These are phyloP conservation scores for Apodemus sylvaticus DNA, from an alignment of 2,113 vertebrate genomes.

Conservation along the genomic window DNA sequence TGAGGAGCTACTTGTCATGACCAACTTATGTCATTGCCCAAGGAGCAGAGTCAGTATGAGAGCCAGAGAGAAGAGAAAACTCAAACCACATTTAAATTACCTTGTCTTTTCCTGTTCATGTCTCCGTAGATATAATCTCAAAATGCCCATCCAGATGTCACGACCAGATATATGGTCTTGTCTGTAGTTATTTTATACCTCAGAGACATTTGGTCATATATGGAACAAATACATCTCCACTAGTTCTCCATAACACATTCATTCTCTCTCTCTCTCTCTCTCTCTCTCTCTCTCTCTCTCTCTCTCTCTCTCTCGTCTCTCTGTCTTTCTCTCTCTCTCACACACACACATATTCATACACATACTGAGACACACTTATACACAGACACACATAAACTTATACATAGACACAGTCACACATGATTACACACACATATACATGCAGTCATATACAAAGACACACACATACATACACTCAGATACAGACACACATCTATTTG, in stretches of 20 bases:
- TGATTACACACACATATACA: too few species aligned
- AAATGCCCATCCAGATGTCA: neutral
- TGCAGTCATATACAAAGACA: too few species aligned
- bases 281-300: too few species aligned
- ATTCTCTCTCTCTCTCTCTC: neutral
- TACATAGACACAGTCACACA: too few species aligned
- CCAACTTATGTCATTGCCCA: neutral
- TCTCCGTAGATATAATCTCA: neutral
- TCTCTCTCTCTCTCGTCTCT: neutral
- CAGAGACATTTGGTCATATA: fast-evolving
- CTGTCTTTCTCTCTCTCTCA: neutral
- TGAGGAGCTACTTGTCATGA: neutral
- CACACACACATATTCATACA: neutral
- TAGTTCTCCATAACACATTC: neutral
- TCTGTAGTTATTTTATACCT: neutral
- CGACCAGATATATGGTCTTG: neutral
- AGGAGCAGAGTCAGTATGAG: neutral
- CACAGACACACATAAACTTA: too few species aligned
- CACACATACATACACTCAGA: too few species aligned
- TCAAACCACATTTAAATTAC: neutral
- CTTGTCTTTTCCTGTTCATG: neutral
- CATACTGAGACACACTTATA: too few species aligned
- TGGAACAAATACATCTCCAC: neutral
- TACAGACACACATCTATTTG: too few species aligned
- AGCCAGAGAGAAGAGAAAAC: neutral